phyloP scores from a whole-genome alignment of 2,113 vertebrate species.

The Sander vitreus region DNA sequence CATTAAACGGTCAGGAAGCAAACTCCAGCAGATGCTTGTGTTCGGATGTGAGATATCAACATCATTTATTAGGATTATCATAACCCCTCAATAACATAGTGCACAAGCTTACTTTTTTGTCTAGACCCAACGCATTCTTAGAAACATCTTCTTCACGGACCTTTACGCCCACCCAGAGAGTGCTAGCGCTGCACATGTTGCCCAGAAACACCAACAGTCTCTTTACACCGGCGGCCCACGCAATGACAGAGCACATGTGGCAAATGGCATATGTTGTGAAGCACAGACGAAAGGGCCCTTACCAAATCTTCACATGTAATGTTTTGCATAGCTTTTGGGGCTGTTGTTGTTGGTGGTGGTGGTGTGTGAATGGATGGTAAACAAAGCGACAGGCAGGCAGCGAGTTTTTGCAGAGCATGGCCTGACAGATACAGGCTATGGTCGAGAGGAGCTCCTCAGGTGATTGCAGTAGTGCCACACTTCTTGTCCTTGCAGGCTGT shows the following conservation, averaged over 20 bases:
- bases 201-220: constrained; percentile 44
- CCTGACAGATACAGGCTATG: constrained; percentile 53
- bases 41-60: constrained; percentile 1
- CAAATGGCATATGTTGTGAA: constrained; percentile 58
- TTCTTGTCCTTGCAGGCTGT: constrained; percentile 61
- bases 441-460: constrained; percentile 66
- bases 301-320: constrained; percentile 42
- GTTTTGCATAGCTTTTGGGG: constrained; percentile 48
- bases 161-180: constrained; percentile 43
- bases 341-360: constrained; percentile 28
- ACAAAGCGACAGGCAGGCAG: constrained; percentile 56
- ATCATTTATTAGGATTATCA: constrained; percentile 12
- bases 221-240: constrained; percentile 21
- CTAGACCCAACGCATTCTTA: constrained; percentile 30
- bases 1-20: not conserved
- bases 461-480: constrained; percentile 59
- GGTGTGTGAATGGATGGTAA: constrained; percentile 60
- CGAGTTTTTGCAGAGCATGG: constrained; percentile 36
- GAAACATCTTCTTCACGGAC: constrained; percentile 46
- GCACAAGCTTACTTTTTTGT: constrained; percentile 18
- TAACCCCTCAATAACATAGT: not conserved
- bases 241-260: constrained; percentile 57
- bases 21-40: constrained; percentile 17
- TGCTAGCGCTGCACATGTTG: constrained; percentile 23
- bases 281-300: constrained; percentile 38